phyloP scores from a whole-genome alignment of 2,113 vertebrate species.

The Tupaia chinensis region DNA sequence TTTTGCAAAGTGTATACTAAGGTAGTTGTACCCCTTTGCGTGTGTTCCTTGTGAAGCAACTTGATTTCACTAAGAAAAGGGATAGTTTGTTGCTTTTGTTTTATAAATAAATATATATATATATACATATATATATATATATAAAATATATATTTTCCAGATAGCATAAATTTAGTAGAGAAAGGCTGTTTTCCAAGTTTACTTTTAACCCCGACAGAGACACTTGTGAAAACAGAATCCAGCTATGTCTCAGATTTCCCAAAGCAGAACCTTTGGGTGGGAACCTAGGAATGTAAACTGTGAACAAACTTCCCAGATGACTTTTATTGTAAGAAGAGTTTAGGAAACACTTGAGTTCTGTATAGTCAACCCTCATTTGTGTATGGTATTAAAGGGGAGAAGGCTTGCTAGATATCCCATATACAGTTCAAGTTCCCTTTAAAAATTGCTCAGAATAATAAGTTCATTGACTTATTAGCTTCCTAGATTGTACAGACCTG shows the following conservation, averaged over 20 bases:
- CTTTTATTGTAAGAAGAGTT: slow-evolving; percentile 37
- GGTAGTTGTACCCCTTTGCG: background rate
- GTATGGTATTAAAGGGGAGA: slow-evolving; percentile 34
- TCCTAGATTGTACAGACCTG: background rate
- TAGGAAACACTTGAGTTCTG: slow-evolving; percentile 5
- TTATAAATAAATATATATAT: background rate
- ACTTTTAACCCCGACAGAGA: background rate
- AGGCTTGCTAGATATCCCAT: background rate
- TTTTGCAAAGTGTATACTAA: background rate
- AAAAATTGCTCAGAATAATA: slow-evolving; percentile 30
- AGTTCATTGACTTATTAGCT: background rate
- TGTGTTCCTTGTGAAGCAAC: background rate
- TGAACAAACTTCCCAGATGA: slow-evolving; percentile 18
- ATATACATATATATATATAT: no score
- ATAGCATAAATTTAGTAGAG: slow-evolving; percentile 49
- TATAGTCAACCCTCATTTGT: background rate
- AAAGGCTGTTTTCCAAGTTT: slow-evolving; percentile 52
- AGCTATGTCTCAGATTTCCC: background rate
- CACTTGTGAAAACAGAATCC: background rate
- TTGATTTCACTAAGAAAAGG: slow-evolving; percentile 26
- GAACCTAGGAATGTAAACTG: background rate
- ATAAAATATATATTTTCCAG: background rate
- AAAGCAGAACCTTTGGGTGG: slow-evolving; percentile 4
- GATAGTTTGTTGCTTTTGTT: slow-evolving; percentile 52
- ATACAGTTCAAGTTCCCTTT: slow-evolving; percentile 1